Evolutionary conservation across 2,113 vertebrate genomes (phyloP), one percentile per base, ranked within the genome.

Genomic region (Phrynocephalus versicolor): DNA sequence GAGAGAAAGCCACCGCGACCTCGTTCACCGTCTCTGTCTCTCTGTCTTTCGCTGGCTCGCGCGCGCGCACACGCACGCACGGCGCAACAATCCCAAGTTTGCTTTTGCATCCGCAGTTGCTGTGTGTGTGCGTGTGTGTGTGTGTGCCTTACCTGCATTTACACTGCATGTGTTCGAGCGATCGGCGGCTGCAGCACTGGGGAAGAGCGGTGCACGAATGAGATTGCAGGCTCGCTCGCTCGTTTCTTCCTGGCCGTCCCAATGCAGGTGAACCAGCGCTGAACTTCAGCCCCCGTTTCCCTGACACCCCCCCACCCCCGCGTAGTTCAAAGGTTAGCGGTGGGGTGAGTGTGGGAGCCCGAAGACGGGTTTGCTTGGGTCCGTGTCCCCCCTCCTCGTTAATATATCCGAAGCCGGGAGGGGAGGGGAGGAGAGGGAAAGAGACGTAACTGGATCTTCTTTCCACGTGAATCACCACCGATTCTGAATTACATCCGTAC

Each of bases 71-170:
- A 21, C 71, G 6, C 60, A 84, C 90, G 88, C 70, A 83, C 65
- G 37, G 3, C 58, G 30, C 74, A 6, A 76, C 84, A 88, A 92
- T 94, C 82, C 93, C 96, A 96, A 96, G 96, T 97, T 96, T 96
- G 96, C 90, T 89, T 95, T 96, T 90, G 93, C 95, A 95, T 93
- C 94, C 96, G 96, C 97, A 97, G 96, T 95, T 94, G 90, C n/a
- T n/a, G n/a, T n/a, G 91, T 90, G 89, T 89, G 96, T 92, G 94
- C 7, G 69, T 21, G 74, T 10, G 83, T 3, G 51, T 92, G 94
- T 94, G 96, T 94, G 93, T 97, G 98, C 97, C 93, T 96, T 94
- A 98, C 98, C 98, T 98, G 98, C 98, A 97, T 97, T 96, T 95
- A 96, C 97, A 95, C 97, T 96, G 97, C 97, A 94, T 96, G 97